phyloP scores from a whole-genome alignment of 2,888 invertebrate species.

The Aphelenchoides bicaudatus region DNA sequence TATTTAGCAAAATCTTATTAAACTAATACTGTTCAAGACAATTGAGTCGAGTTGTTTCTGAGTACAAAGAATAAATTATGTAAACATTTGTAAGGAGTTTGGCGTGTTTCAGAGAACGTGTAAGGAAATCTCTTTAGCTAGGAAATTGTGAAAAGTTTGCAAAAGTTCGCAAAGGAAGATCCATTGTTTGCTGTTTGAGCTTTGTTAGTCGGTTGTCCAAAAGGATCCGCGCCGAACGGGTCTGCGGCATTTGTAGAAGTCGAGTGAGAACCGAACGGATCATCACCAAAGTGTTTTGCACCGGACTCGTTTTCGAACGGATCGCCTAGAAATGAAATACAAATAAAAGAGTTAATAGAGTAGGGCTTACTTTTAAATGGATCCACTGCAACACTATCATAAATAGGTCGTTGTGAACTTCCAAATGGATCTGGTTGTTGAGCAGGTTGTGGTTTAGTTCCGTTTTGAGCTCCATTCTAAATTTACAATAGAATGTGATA shows the following conservation, averaged over 20 bases:
- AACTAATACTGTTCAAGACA: no score
- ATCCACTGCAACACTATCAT: slow-evolving; percentile 16
- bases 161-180: no score
- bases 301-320: slow-evolving; percentile 23
- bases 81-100: no score
- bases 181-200: no score
- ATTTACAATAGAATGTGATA: background rate
- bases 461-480: slow-evolving; percentile 12
- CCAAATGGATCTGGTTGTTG: background rate
- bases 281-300: slow-evolving; percentile 1
- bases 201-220: slow-evolving; percentile 4
- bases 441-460: background rate
- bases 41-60: no score
- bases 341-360: slow-evolving; percentile 7
- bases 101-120: no score
- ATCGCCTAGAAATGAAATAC: slow-evolving; percentile 15
- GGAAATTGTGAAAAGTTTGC: no score
- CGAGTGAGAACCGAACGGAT: slow-evolving; percentile 21
- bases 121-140: no score
- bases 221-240: slow-evolving; percentile 27
- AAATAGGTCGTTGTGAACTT: slow-evolving; percentile 8
- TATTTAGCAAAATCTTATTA: no score
- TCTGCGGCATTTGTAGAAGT: slow-evolving; percentile 6
- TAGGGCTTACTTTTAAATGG: slow-evolving; percentile 19
- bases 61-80: no score